phyloP scores from a whole-genome alignment of 2,797 vertebrate species.

The Onychomys torridus region DNA sequence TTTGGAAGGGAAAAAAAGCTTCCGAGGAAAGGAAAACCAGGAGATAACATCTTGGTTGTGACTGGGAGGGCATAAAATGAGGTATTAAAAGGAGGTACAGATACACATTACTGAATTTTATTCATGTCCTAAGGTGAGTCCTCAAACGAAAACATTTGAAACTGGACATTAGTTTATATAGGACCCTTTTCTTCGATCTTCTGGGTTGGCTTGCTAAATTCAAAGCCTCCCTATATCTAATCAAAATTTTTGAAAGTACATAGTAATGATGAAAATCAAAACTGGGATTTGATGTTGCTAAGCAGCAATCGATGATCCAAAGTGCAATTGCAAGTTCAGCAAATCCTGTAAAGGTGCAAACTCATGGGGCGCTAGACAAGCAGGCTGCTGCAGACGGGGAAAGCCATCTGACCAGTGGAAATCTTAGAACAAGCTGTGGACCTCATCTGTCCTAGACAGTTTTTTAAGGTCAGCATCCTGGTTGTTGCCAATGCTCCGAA shows the following conservation, averaged over 20 bases:
- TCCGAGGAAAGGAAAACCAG: constrained; percentile 7
- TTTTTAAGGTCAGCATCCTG: constrained; percentile 65
- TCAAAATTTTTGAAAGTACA: constrained; percentile 49
- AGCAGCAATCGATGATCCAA: constrained; percentile 35
- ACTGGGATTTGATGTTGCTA: constrained; percentile 49
- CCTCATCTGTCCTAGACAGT: constrained; percentile 65
- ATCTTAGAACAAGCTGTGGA: constrained; percentile 44
- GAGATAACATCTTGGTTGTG: neutral
- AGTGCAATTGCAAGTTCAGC: constrained; percentile 48
- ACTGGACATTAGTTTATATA: neutral
- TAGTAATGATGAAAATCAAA: constrained; percentile 55
- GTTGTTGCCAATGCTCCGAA: constrained; percentile 24
- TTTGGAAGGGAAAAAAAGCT: neutral
- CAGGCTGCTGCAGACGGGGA: neutral
- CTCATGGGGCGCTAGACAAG: constrained; percentile 20
- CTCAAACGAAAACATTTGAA: constrained; percentile 57
- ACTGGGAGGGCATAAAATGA: neutral
- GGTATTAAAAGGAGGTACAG: neutral
- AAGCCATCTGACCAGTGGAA: neutral
- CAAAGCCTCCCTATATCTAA: constrained; percentile 18
- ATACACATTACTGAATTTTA: constrained; percentile 52
- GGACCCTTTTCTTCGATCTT: constrained; percentile 18
- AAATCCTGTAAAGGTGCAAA: constrained; percentile 69
- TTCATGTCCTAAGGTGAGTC: neutral
- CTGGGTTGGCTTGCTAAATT: constrained; percentile 38